Base-by-base conservation (phyloP, 2,797 vertebrate species). In the Lepus oiostolus region DNA sequence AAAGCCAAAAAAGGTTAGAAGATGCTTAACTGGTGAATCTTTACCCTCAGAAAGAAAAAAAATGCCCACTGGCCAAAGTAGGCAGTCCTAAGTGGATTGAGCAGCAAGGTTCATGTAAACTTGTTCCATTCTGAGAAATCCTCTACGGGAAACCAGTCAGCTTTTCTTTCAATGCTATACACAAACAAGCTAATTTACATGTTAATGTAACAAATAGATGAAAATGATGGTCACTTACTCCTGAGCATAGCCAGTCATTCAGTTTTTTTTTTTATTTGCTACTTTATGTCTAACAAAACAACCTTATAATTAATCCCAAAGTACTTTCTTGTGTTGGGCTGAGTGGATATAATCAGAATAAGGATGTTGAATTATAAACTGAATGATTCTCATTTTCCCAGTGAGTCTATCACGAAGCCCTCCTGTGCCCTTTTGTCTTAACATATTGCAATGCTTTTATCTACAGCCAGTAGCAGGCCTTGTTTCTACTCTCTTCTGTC, bases 301-400 rank as follows among this genome's bases (percentile, higher is more conserved):
- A 95, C n/a, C 24, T 86, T 79, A 87, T 85, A 75, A 85, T 91
- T 94, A 86, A 94, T 92, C 10, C 30, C 11, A 28, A 60, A 65
- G 67, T 92, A 72, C 38, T 94, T 72, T 88, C 9, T 22, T 85
- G 4, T 77, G n/a, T 92, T 92, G 76, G 50, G 21, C 13, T 77
- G 62, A 95, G 60, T 38, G 19, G 58, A 85, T 79, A 81, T 74
- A 87, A 81, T 86, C 26, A 89, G 71, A 95, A 86, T 85, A 26
- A 70, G 19, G 47, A 87, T 63, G 42, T 50, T 82, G 87, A 92
- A 42, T 86, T 79, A 76, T 62, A 93, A 95, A 85, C 30, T 26
- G 67, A 82, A 95, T 83, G 60, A 95, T 47, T 95, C 68, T 92
- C 47, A 93, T 94, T 95, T 95, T 96, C 67, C 26, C 81, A n/a